Evolutionary conservation across 2,797 vertebrate species (phyloP).

Genomic region (Peromyscus attwateri): DNA sequence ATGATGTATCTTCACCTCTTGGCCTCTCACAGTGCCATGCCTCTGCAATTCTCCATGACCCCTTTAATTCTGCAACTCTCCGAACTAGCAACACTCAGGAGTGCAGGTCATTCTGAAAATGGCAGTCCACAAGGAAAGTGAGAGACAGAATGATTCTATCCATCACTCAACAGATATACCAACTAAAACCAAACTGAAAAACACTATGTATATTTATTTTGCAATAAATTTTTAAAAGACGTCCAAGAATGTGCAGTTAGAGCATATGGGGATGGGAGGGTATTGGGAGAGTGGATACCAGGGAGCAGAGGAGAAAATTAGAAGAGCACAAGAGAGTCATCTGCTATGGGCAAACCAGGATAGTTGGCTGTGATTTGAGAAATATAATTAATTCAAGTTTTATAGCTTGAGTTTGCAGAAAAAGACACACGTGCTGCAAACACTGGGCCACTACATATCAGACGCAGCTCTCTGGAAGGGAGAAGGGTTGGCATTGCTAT

Average conservation of each 20-base stretch:
- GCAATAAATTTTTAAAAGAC: background rate
- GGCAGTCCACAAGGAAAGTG: background rate
- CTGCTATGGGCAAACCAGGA: background rate
- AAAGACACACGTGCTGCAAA: background rate
- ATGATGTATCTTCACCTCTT: background rate
- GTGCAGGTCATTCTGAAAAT: background rate
- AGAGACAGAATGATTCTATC: background rate
- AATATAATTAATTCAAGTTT: slow-evolving; percentile 27
- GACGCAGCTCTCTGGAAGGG: background rate
- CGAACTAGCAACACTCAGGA: background rate
- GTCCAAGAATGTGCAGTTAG: background rate
- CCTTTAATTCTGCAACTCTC: background rate
- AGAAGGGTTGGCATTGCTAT: background rate
- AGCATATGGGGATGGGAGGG: no score
- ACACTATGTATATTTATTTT: background rate
- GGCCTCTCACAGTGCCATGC: background rate
- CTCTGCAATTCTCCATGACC: background rate
- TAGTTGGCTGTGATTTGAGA: background rate
- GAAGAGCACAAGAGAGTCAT: background rate
- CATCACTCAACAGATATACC: background rate
- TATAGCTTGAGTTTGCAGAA: background rate
- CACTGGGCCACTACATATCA: background rate
- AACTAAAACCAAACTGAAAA: background rate
- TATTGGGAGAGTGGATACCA: background rate
- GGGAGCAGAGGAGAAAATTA: background rate